Conservation (phyloP, 2,888 invertebrate species). For the Osmoderma eremita region DNA sequence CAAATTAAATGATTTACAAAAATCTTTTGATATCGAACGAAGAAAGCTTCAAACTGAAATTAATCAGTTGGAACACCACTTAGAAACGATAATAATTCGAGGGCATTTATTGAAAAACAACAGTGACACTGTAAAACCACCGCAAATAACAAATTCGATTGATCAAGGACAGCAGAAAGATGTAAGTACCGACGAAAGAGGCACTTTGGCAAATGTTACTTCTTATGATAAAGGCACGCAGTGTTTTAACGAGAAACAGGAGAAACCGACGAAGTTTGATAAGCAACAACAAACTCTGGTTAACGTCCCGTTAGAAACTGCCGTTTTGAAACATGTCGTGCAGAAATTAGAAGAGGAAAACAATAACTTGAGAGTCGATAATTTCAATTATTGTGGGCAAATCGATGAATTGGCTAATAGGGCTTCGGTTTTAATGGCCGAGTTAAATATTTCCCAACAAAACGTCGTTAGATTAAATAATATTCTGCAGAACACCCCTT, state of each 20-base stretch:
- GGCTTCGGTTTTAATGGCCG: slow-evolving; percentile 46
- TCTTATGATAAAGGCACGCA: slow-evolving; percentile 26
- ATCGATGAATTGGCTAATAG: slow-evolving; percentile 49
- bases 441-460: slow-evolving; percentile 48
- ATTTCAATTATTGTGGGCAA: slow-evolving; percentile 43
- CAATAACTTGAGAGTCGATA: slow-evolving; percentile 42
- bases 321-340: slow-evolving; percentile 21
- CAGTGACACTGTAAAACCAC: slow-evolving; percentile 2
- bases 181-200: background rate
- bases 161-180: slow-evolving; percentile 10
- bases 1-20: slow-evolving; percentile 49
- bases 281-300: slow-evolving; percentile 27
- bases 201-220: background rate
- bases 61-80: slow-evolving; percentile 38
- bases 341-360: slow-evolving; percentile 45
- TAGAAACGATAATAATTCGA: slow-evolving; percentile 26
- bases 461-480: slow-evolving; percentile 45
- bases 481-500: slow-evolving; percentile 29
- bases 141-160: slow-evolving; percentile 5
- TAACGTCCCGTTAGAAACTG: slow-evolving; percentile 17
- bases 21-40: slow-evolving; percentile 50
- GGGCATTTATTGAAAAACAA: slow-evolving; percentile 24
- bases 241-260: slow-evolving; percentile 7
- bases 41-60: slow-evolving; percentile 49
- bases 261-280: slow-evolving; percentile 3